These are phyloP conservation scores for Drosophila auraria DNA, from an alignment of 1,140 invertebrate species.

Conservation along the genomic window DNA sequence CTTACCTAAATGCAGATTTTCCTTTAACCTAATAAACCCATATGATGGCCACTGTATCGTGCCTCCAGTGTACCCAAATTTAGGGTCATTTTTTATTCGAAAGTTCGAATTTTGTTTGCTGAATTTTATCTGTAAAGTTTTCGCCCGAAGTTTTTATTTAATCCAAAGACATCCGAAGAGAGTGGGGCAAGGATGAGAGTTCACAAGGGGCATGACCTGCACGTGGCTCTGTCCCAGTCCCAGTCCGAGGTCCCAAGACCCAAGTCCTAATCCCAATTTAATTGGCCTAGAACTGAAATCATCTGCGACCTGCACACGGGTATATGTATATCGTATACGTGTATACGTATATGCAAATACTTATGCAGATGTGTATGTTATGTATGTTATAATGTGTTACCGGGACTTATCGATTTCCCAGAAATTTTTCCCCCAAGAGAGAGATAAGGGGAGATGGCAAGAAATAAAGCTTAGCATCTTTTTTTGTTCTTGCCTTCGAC, in stretches of 20 bases:
- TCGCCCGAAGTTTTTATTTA: conserved; percentile 4
- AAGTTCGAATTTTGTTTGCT: background rate
- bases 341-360: background rate
- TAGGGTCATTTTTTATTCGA: conserved; percentile 5
- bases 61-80: background rate
- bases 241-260: background rate
- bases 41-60: background rate
- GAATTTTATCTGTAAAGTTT: conserved; percentile 14
- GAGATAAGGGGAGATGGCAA: conserved; percentile 26
- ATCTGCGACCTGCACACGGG: conserved; percentile 33
- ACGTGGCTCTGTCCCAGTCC: background rate
- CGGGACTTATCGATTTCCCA: conserved; percentile 39
- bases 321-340: background rate
- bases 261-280: conserved; percentile 43
- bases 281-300: conserved; percentile 52
- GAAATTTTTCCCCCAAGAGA: conserved; percentile 4
- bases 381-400: conserved; percentile 22
- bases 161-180: background rate
- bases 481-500: conserved; percentile 19
- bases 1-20: background rate
- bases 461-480: conserved; percentile 38
- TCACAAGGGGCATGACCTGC: conserved; percentile 20
- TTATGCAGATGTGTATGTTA: conserved; percentile 11
- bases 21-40: background rate
- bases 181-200: background rate